Base-by-base conservation (phyloP, 2,113 vertebrate genomes). In the Lontra canadensis region DNA sequence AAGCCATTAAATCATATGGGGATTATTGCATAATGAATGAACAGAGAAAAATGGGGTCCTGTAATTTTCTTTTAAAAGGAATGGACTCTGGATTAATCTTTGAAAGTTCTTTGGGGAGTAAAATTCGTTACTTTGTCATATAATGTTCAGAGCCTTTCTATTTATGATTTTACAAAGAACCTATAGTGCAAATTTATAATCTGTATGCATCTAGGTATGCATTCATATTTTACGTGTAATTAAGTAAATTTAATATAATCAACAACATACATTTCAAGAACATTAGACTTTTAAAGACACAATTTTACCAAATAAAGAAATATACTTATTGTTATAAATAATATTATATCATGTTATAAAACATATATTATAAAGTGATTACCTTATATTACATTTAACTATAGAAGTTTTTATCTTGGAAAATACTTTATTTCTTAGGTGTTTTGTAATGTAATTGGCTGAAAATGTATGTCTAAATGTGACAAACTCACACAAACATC, bases 51-150 rank as follows among this genome's bases (percentile, higher is more conserved):
- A 97, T 80, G 5, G 39, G 87, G 55, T 95, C 91, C 97, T 94
- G 94, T 97, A 83, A 96, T 90, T 97, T 97, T 95, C 93, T 94
- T 97, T 92, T 84, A 69, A 94, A 87, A 73, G 65, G 29, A 97
- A 88, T 88, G 63, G 78, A 93, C 69, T 89, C 31, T 87, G 74
- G 74, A 93, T 95, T 96, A 96, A 97, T 96, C 78, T 92, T 47
- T 67, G 42, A 84, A 94, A 92, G 31, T 88, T 88, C 76, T 93
- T 82, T 39, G 8, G 34, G 29, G 59, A 95, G 4, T 25, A 49
- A 80, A 96, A 96, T 89, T 85, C 23, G 95, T 83, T 91, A 65
- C 71, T 94, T 88, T 94, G n/a, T 63, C 26, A 61, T 47, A 31
- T 71, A 39, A 63, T 90, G 67, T 76, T 95, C 74, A 65, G 42